Percentiles rank a stretch among this genome's conserved stretches.
These are phyloP conservation scores for Poliocrania exsul DNA, from an alignment of 2,797 vertebrate species.

Conservation along the genomic window DNA sequence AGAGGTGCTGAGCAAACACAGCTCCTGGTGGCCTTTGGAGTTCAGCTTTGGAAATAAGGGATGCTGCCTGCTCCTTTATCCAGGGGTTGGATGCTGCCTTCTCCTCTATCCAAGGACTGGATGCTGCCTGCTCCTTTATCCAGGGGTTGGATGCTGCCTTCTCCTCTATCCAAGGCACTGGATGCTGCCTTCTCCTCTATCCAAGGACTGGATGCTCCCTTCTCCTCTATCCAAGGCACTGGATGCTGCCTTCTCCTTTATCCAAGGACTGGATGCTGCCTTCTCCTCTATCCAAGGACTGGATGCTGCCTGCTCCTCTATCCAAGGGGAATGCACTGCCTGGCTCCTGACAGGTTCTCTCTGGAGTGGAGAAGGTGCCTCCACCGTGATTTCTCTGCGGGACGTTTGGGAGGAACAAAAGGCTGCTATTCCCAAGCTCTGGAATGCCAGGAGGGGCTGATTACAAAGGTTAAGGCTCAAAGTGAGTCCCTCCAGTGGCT, in stretches of 20 bases:
- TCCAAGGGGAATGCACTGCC: not conserved
- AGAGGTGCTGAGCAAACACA: not conserved
- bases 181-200: too few species aligned
- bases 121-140: too few species aligned
- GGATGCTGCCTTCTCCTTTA: too few species aligned
- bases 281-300: too few species aligned
- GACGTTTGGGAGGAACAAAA: not conserved
- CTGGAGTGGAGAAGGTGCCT: not conserved
- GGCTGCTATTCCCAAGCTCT: not conserved
- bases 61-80: not conserved
- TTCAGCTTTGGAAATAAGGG: not conserved
- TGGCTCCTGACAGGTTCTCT: not conserved
- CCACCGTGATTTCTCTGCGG: not conserved
- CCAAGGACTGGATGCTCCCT: too few species aligned
- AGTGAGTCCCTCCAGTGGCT: not conserved
- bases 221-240: too few species aligned
- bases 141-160: too few species aligned
- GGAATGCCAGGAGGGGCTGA: not conserved
- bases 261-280: too few species aligned
- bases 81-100: not conserved
- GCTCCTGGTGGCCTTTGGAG: not conserved
- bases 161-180: too few species aligned
- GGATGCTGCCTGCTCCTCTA: too few species aligned
- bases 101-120: too few species aligned
- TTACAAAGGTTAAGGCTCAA: not conserved